Percentiles rank a stretch among this genome's conserved stretches.
Evolutionary conservation across 2,113 vertebrate genomes (phyloP).

Genomic region (Dendrocopos noguchii): DNA sequence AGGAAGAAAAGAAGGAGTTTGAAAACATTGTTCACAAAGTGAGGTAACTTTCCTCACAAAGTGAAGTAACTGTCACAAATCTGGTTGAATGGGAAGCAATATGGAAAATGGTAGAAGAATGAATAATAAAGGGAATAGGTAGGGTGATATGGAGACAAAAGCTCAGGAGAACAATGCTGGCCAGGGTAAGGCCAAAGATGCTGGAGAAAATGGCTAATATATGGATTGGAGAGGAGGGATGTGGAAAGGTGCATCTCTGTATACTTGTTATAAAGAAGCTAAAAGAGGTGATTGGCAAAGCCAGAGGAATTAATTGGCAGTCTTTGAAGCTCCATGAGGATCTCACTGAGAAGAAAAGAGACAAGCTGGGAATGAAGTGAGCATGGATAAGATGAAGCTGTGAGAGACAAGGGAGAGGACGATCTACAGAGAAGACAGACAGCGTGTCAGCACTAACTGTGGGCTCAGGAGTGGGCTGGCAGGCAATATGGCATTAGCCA

Average conservation of each 20-base stretch:
- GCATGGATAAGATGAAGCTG: neutral
- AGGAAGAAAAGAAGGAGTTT: neutral
- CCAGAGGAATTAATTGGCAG: neutral
- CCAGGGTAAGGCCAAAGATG: neutral
- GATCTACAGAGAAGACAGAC: neutral
- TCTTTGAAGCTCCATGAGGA: neutral
- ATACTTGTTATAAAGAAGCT: neutral
- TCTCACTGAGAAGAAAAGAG: neutral
- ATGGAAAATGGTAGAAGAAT: neutral
- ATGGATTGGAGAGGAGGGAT: neutral
- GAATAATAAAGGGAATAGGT: neutral
- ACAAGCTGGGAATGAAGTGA: neutral
- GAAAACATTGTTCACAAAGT: neutral
- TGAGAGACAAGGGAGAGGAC: neutral
- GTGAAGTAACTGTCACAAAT: neutral
- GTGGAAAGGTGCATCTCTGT: neutral
- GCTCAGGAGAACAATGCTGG: neutral
- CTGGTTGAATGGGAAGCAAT: neutral
- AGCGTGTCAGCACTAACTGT: neutral
- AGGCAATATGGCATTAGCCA: neutral
- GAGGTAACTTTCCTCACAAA: neutral
- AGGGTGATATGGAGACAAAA: neutral
- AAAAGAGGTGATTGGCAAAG: neutral
- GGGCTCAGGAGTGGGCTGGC: neutral
- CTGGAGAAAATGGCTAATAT: neutral